Base-by-base conservation (phyloP, 2,797 vertebrate genomes). In the Chiroxiphia lanceolata region DNA sequence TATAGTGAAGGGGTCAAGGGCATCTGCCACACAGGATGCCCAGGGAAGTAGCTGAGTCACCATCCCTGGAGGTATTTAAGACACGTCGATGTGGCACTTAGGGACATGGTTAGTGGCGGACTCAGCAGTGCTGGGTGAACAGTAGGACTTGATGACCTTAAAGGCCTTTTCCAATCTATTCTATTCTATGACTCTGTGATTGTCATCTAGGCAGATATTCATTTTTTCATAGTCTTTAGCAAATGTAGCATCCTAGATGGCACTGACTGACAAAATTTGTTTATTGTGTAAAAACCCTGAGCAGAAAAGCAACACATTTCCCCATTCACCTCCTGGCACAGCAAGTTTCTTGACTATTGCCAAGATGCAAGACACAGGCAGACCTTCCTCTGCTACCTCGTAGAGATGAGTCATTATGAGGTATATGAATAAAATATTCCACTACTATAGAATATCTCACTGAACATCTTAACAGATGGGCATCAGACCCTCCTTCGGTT, bases 81-180 rank as follows among this genome's bases (percentile, higher is more conserved):
- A 27, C 6, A 33, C 2, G 0, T 13, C 10, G 4, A n/a, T 29
- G 16, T 25, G 27, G 7, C 15, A 45, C 11, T 57, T 44, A 21
- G 20, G 19, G 23, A 56, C 33, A 5, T 29, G 33, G 22, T 42
- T 69, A 14, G 6, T n/a, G 36, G 10, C 44, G 6, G 65, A 51
- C 27, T 51, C 38, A 11, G 36, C 11, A 44, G 9, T 9, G 6
- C 15, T 69, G 19, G 27, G 33, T 70, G n/a, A 34, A 11, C 21
- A 31, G 31, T 19, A 56, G 15, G 21, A 27, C 33, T 36, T 36
- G 21, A 33, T 44, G 16, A n/a, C 8, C 11, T 2, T n/a, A 64
- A 19, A 25, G 15, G 3, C 71, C 19, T 47, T 61, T 65, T 83
- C 12, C 31, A 79, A 3, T 7, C 4, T 38, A 64, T 3, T 50